Conservation (phyloP, 2,797 vertebrate genomes). For the Takifugu rubripes region DNA sequence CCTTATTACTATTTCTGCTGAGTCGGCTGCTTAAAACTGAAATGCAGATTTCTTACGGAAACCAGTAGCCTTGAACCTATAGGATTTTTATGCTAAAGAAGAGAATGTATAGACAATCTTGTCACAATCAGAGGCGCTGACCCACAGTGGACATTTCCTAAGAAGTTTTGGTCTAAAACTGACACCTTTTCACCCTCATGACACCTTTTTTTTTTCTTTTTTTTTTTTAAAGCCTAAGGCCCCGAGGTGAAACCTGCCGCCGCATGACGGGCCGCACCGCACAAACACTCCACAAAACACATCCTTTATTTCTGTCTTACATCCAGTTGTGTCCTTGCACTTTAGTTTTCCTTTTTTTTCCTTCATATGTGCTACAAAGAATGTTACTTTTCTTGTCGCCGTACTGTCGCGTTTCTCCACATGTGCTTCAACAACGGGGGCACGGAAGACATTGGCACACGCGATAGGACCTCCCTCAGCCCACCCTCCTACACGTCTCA, state of each 20-base stretch:
- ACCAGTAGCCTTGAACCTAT: constrained; percentile 75
- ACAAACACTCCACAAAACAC: constrained; percentile 39
- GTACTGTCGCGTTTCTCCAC: constrained; percentile 30
- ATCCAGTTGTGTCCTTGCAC: constrained; percentile 67
- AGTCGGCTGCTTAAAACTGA: constrained; percentile 60
- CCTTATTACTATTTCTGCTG: constrained; percentile 42
- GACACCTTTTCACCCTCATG: constrained; percentile 29
- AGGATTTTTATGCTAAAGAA: constrained; percentile 62
- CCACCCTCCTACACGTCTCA: constrained; percentile 30
- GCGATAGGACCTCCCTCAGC: neutral
- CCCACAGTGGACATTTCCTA: constrained; percentile 55
- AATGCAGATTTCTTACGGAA: constrained; percentile 71
- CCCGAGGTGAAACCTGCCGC: constrained; percentile 61
- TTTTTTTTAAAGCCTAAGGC: constrained; percentile 31
- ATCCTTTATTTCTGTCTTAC: constrained; percentile 23
- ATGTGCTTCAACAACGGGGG: constrained; percentile 32
- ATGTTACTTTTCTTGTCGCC: constrained; percentile 43
- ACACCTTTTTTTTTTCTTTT: constrained; percentile 4
- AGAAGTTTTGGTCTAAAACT: constrained; percentile 36
- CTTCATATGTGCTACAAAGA: constrained; percentile 44
- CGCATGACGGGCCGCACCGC: constrained; percentile 65
- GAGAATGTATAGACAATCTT: constrained; percentile 82
- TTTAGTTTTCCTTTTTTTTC: constrained; percentile 57
- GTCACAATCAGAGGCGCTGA: constrained; percentile 69
- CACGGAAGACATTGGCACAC: constrained; percentile 28